These are phyloP conservation scores for Fissipunctia ypsillon DNA, from an alignment of 2,888 invertebrate species.

Conservation along the genomic window DNA sequence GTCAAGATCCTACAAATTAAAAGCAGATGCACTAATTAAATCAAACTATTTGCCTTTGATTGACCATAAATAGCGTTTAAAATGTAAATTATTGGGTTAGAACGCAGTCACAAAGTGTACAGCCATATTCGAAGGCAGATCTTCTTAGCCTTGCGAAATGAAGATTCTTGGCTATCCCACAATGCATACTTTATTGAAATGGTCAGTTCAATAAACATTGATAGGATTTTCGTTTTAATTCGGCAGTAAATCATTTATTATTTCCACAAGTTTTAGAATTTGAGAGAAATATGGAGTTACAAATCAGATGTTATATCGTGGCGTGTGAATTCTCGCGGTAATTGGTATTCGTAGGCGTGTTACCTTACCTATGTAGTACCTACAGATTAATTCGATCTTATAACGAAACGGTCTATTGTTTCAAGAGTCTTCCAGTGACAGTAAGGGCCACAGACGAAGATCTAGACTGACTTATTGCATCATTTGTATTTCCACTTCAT, in stretches of 20 bases:
- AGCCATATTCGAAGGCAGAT: slow-evolving; percentile 57
- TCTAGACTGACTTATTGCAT: slow-evolving; percentile 19
- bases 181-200: slow-evolving; percentile 52
- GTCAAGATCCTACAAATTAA: slow-evolving; percentile 61
- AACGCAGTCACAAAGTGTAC: slow-evolving; percentile 40
- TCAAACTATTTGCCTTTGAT: slow-evolving; percentile 52
- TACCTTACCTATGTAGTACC: slow-evolving; percentile 8
- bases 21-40: slow-evolving; percentile 65
- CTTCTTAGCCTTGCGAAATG: slow-evolving; percentile 57
- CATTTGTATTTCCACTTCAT: slow-evolving; percentile 2
- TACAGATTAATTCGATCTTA: slow-evolving; percentile 17
- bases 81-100: slow-evolving; percentile 60
- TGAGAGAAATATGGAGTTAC: slow-evolving; percentile 25
- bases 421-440: slow-evolving; percentile 23
- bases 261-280: slow-evolving; percentile 29
- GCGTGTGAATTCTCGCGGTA: slow-evolving; percentile 43
- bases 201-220: slow-evolving; percentile 57
- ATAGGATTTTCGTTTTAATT: slow-evolving; percentile 50
- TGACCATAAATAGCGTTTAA: slow-evolving; percentile 47
- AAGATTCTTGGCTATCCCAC: slow-evolving; percentile 49
- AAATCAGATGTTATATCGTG: slow-evolving; percentile 17
- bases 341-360: slow-evolving; percentile 22
- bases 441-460: neutral
- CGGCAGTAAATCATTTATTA: slow-evolving; percentile 36
- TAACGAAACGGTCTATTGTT: slow-evolving; percentile 37